Evolutionary conservation across 2,888 invertebrate genomes (phyloP), one percentile per base, ranked within the genome.

Genomic region (Cantharis rustica): DNA sequence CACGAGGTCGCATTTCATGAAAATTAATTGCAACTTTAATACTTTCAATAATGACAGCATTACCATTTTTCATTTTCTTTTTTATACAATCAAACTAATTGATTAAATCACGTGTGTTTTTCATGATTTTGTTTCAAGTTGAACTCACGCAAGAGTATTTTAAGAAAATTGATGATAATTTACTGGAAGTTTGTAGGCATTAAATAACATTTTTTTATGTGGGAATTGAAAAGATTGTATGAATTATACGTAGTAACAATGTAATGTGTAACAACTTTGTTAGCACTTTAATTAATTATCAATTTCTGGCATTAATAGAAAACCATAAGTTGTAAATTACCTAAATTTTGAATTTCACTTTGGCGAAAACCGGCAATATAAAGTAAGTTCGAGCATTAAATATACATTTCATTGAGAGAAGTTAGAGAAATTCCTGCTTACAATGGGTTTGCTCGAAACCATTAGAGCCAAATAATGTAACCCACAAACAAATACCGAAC

Each of bases 321-420:
- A 73, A 61, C 63, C 62, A 69, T 26, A 69, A 27, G 26, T 47
- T 68, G 26, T 20, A 20, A 73, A 68, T 63, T 62, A 68, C 23
- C 23, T 23, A 73, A 73, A 61, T 73, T 73, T 69, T 63, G 73
- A 62, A 69, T 73, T 73, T 73, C 27, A 31, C 62, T 73, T 73
- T 61, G 27, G 68, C 13, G 20, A 69, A 73, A 73, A 73, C 63
- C 73, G 63, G 69, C 69, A 69, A 73, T 75, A 47, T 17, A 64
- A 75, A 75, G 71, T 70, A 75, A 75, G 69, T 70, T 75, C 68
- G 64, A 31, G 47, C 69, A 69, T 66, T 73, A 73, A 73, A 73
- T 69, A 71, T 71, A 71, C 75, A 75, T 71, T 75, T 71, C 75
- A 75, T 70, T 75, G 66, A 75, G 75, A 31, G 71, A 71, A 74